Conservation (phyloP, 1,140 invertebrate genomes). For the Drosophila kikkawai region DNA sequence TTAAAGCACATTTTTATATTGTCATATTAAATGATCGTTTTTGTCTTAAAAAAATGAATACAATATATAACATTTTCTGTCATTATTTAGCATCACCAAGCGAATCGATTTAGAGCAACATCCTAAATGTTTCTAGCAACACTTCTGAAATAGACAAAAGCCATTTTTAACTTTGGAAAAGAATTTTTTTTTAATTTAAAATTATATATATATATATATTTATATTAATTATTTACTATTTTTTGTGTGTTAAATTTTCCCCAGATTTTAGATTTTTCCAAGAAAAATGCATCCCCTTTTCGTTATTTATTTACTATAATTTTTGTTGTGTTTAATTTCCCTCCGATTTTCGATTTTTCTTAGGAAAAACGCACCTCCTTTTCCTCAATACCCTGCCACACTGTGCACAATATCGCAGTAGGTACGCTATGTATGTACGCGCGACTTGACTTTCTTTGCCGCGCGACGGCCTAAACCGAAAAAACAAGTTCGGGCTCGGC, state of each 20-base stretch:
- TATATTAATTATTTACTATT: background rate
- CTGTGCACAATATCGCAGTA: constrained; percentile 22
- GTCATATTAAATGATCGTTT: background rate
- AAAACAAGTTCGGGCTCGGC: constrained; percentile 60
- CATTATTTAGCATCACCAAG: too few species aligned
- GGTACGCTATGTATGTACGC: constrained; percentile 15
- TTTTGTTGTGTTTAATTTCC: background rate
- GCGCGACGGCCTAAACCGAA: constrained; percentile 33
- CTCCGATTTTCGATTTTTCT: background rate
- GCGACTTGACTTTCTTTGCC: constrained; percentile 77
- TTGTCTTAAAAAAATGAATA: background rate
- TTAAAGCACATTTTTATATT: background rate
- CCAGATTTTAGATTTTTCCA: background rate
- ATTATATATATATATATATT: too few species aligned
- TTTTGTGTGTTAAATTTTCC: background rate
- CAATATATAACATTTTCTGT: background rate
- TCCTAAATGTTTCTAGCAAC: background rate
- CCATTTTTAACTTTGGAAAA: too few species aligned
- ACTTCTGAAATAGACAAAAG: background rate
- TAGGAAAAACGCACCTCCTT: background rate
- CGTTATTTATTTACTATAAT: background rate
- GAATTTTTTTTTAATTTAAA: too few species aligned
- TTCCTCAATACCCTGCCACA: background rate
- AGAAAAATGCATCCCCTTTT: too few species aligned
- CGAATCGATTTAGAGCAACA: too few species aligned